These are phyloP conservation scores for Myzus persicae DNA, from an alignment of 1,140 invertebrate species.

Conservation along the genomic window DNA sequence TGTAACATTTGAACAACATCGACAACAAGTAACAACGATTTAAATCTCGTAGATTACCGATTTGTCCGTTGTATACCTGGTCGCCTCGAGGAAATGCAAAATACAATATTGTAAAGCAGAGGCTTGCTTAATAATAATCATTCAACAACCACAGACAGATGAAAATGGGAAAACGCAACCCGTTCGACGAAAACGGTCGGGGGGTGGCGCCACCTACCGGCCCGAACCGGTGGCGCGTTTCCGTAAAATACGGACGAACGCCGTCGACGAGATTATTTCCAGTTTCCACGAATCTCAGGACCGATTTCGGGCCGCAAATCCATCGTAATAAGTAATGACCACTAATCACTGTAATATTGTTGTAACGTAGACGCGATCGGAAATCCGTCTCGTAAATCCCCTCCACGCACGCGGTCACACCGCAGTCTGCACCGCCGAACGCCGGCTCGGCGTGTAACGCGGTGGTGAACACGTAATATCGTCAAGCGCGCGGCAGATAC, in stretches of 20 bases:
- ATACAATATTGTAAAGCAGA: no score
- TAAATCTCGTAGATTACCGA: not conserved
- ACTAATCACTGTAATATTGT: not conserved
- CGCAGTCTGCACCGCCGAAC: not conserved
- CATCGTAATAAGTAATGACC: not conserved
- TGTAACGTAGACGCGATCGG: not conserved
- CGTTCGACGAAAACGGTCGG: not conserved
- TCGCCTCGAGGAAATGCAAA: not conserved
- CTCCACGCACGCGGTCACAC: not conserved
- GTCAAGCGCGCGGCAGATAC: not conserved
- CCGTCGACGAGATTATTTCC: not conserved
- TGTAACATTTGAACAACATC: not conserved
- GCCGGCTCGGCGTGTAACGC: not conserved
- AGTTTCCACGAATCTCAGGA: not conserved
- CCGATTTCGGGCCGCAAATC: not conserved
- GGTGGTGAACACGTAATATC: conserved; percentile 1
- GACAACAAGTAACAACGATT: not conserved
- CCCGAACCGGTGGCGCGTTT: not conserved
- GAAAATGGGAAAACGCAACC: not conserved
- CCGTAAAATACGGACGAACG: not conserved
- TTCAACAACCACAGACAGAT: no score
- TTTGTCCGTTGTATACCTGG: not conserved
- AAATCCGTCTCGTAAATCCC: not conserved
- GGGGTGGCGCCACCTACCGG: not conserved
- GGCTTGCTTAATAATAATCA: no score